Conservation (phyloP, 2,113 vertebrate genomes). For the Ranitomeya variabilis region DNA sequence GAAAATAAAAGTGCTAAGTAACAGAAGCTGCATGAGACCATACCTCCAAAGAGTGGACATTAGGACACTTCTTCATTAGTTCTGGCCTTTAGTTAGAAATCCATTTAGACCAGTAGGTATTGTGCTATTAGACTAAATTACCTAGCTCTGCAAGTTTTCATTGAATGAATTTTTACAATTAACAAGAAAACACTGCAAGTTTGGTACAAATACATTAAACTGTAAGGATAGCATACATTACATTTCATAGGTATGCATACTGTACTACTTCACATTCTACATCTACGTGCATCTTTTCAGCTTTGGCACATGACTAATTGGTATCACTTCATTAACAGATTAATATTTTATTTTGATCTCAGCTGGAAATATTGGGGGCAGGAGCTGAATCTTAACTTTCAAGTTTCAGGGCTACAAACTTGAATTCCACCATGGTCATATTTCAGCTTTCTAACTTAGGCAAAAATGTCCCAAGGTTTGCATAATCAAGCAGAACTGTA, state of each 20-base stretch:
- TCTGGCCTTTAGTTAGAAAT: not conserved
- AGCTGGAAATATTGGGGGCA: not conserved
- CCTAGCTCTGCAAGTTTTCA: not conserved
- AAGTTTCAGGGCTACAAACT: slow-evolving; percentile 12
- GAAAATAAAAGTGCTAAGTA: no score
- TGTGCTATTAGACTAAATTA: not conserved
- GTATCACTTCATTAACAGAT: not conserved
- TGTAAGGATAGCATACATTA: not conserved
- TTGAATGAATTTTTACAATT: not conserved
- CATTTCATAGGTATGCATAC: not conserved
- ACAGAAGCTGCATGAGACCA: no score
- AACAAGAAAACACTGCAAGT: not conserved
- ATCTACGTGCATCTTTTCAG: not conserved
- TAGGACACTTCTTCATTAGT: not conserved
- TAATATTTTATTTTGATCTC: not conserved
- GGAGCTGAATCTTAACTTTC: slow-evolving; percentile 1
- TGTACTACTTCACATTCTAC: not conserved
- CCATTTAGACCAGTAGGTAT: not conserved
- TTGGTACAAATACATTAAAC: not conserved
- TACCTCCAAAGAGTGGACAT: no score
- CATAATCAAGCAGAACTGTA: slow-evolving; percentile 39
- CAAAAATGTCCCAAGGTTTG: slow-evolving; percentile 11
- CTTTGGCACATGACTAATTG: not conserved
- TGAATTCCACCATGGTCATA: slow-evolving; percentile 23
- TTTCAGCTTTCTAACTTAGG: not conserved